A percentile compares a stretch with the other conserved stretches of the same genome.
phyloP scores from a whole-genome alignment of 2,888 invertebrate species.

The Gibbula magus region DNA sequence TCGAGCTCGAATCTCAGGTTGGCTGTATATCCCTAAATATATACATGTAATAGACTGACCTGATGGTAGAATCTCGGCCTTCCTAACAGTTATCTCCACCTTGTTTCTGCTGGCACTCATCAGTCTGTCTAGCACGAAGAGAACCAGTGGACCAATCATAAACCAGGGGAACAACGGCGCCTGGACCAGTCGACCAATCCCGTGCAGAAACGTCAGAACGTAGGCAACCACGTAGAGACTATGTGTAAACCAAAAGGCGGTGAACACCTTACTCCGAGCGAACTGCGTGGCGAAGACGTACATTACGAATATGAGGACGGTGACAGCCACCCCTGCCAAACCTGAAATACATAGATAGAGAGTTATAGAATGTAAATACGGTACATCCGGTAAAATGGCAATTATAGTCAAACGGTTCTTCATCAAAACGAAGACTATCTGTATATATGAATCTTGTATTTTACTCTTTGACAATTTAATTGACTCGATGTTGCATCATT shows the following conservation, averaged over 20 bases:
- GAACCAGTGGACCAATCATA: constrained; percentile 78
- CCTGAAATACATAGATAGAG: constrained; percentile 68
- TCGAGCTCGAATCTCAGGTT: no score
- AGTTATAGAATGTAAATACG: no score
- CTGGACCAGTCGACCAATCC: constrained; percentile 79
- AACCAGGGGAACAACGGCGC: constrained; percentile 79
- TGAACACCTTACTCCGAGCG: constrained; percentile 78
- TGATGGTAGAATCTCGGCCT: constrained; percentile 79
- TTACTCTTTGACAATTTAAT: no score
- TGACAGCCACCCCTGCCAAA: constrained; percentile 79
- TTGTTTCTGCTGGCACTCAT: constrained; percentile 79
- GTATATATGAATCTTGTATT: no score
- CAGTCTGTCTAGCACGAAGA: constrained; percentile 79
- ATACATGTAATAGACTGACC: constrained; percentile 73
- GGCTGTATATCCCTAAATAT: no score
- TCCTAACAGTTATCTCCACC: constrained; percentile 79
- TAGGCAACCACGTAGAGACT: constrained; percentile 79
- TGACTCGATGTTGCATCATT: no score
- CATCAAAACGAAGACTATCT: background rate
- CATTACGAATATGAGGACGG: constrained; percentile 77
- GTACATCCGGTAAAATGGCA: no score
- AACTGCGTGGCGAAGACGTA: constrained; percentile 79
- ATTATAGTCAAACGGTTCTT: no score
- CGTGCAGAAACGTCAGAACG: constrained; percentile 79
- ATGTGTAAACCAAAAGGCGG: constrained; percentile 80